Base-by-base conservation (phyloP, 1,140 invertebrate species). In the Oscheius sp. region DNA sequence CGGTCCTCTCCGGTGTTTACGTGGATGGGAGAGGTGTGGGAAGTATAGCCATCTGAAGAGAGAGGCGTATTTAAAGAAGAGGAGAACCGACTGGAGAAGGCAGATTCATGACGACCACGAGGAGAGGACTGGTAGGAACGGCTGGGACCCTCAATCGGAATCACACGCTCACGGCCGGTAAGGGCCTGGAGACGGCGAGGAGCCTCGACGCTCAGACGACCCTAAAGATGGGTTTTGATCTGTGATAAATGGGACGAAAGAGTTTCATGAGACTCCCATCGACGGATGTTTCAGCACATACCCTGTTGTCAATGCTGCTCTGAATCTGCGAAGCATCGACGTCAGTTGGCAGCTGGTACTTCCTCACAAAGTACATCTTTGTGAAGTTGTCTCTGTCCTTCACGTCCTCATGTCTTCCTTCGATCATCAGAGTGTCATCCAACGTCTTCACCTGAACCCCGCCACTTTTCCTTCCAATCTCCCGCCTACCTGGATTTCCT, bases 351-450 rank as follows among this genome's bases (percentile, higher is more conserved):
- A 83, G 71, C 73, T 81, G 82, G 61, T 83, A 83, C 71, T 83
- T 83, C 52, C 81, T 76, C 18, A 83, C 79, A 59, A 83, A 83
- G 68, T 83, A 81, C 81, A 83, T 83, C 61, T 84, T 84, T 23
- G 81, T 83, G 73, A 80, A 83, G 70, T 83, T 83, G 55, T 83
- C 81, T 3, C 38, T 28, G 73, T 83, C 81, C 29, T 77, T 79
- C 13, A 84, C 80, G 65, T 83, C 81, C 32, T 83, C 82, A 42
- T 83, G 81, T 15, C 79, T 68, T 26, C 81, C 81, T 64, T 83
- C 81, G 58, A 83, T 84, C 34, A 83, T 74, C 28, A 83, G 62
- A 26, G 82, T 84, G 58, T 83, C 81, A 65, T 83, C 81, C 42
- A 83, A 34, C n/a, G 81, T 83, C 64, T 83, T 83, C 31, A 83